Evolutionary conservation across 2,113 vertebrate species (phyloP).

Genomic region (Silurus asotus): DNA sequence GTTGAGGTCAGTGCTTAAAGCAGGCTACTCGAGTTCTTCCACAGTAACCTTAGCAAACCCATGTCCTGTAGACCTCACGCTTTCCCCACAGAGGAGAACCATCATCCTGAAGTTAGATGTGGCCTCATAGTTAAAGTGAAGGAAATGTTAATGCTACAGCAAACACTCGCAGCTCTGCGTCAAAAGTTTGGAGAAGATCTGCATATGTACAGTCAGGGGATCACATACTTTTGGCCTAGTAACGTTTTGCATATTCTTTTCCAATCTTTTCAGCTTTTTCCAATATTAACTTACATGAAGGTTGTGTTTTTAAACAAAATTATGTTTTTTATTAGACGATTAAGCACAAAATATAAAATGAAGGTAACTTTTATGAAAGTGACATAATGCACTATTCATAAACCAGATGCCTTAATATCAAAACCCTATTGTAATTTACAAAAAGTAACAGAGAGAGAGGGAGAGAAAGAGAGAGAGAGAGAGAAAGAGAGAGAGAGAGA

Average conservation of each 20-base stretch:
- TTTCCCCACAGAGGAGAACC: not conserved
- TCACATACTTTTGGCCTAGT: not conserved
- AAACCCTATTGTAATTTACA: too few relatives aligned
- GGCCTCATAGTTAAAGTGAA: not conserved
- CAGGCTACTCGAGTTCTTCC: not conserved
- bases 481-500: too few relatives aligned
- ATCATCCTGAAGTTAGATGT: not conserved
- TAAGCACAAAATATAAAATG: too few relatives aligned
- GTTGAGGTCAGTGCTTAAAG: not conserved
- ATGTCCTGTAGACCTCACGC: not conserved
- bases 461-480: too few relatives aligned
- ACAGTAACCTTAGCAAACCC: not conserved
- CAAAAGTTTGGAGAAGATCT: not conserved
- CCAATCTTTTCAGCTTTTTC: too few relatives aligned
- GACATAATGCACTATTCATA: too few relatives aligned
- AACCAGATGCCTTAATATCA: too few relatives aligned
- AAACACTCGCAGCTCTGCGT: not conserved
- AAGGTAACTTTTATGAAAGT: too few relatives aligned
- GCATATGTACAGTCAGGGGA: not conserved
- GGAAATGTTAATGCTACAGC: not conserved
- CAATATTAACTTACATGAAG: too few relatives aligned
- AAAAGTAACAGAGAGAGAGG: too few relatives aligned
- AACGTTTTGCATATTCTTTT: not conserved
- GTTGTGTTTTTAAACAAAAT: too few relatives aligned
- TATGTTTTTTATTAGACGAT: too few relatives aligned